Evolutionary conservation across 2,888 invertebrate species (phyloP).

Genomic region (Icerya purchasi): DNA sequence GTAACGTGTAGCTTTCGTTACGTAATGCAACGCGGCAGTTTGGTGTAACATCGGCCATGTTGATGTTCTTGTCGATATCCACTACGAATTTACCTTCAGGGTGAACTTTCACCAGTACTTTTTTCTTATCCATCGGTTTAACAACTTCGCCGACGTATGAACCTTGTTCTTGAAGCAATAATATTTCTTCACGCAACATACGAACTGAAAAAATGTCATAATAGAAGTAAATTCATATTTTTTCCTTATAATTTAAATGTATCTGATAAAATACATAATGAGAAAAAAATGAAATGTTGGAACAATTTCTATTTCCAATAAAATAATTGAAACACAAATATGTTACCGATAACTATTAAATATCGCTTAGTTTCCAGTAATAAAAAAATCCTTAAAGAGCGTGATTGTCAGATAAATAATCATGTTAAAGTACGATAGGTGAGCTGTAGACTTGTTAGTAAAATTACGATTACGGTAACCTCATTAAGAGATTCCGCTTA

Average conservation of each 20-base stretch:
- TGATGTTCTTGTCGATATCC: slow-evolving; percentile 96
- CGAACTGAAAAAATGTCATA: slow-evolving; percentile 41
- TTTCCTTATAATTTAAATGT: not conserved
- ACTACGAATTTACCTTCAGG: slow-evolving; percentile 99
- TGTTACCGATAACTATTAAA: no score
- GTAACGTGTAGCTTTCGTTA: slow-evolving; percentile 94
- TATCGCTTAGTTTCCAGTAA: no score
- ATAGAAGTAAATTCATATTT: not conserved
- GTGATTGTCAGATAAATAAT: no score
- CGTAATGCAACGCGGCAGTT: slow-evolving; percentile 93
- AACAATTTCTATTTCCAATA: no score
- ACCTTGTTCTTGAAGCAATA: slow-evolving; percentile 90
- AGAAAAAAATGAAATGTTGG: not conserved
- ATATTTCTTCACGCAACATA: slow-evolving; percentile 90
- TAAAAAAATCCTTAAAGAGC: no score
- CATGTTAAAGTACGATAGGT: no score
- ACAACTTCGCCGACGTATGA: slow-evolving; percentile 99
- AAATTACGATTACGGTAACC: no score
- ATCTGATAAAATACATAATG: no score
- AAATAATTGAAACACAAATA: no score
- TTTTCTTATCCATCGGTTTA: slow-evolving; percentile 99
- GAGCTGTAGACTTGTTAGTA: no score
- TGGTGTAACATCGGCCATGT: slow-evolving; percentile 91
- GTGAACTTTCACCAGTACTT: slow-evolving; percentile 95
- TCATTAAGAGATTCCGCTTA: no score